These are phyloP conservation scores for Polydrusus tereticollis DNA, from an alignment of 2,888 invertebrate species.

Conservation along the genomic window DNA sequence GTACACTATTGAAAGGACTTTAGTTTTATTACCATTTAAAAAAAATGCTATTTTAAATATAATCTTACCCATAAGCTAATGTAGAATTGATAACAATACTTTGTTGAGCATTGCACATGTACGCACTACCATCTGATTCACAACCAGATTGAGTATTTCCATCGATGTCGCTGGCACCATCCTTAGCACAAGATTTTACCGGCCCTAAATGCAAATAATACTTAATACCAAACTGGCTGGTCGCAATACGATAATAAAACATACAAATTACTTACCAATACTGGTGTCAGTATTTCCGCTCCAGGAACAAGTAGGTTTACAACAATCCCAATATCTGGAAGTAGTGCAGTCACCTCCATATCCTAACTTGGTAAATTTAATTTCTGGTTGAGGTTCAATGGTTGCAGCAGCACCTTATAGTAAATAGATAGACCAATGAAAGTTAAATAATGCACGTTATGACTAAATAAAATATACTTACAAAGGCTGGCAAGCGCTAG, in stretches of 20 bases:
- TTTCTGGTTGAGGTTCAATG: slow-evolving; percentile 37
- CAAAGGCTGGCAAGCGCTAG: not conserved
- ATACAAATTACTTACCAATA: slow-evolving; percentile 16
- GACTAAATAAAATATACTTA: no score
- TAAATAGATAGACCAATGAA: not conserved
- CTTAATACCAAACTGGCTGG: not conserved
- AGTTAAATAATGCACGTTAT: no score
- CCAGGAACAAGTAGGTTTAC: slow-evolving; percentile 49
- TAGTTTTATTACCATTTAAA: no score
- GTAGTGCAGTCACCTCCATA: slow-evolving; percentile 34
- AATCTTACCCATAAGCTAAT: slow-evolving; percentile 50
- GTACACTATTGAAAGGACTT: no score
- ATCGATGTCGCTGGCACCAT: slow-evolving; percentile 31
- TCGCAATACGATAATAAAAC: not conserved
- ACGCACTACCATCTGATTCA: slow-evolving; percentile 34
- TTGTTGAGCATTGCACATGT: slow-evolving; percentile 47
- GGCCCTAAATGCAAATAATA: slow-evolving; percentile 35
- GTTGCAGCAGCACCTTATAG: slow-evolving; percentile 30
- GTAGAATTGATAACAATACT: slow-evolving; percentile 47
- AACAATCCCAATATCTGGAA: slow-evolving; percentile 49
- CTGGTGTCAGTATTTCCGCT: slow-evolving; percentile 38
- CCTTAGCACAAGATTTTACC: slow-evolving; percentile 39
- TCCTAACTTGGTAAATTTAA: slow-evolving; percentile 30
- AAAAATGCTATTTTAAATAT: no score
- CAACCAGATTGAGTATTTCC: slow-evolving; percentile 45